Base-by-base conservation (phyloP, 2,797 vertebrate genomes). In the Salarias fasciatus region DNA sequence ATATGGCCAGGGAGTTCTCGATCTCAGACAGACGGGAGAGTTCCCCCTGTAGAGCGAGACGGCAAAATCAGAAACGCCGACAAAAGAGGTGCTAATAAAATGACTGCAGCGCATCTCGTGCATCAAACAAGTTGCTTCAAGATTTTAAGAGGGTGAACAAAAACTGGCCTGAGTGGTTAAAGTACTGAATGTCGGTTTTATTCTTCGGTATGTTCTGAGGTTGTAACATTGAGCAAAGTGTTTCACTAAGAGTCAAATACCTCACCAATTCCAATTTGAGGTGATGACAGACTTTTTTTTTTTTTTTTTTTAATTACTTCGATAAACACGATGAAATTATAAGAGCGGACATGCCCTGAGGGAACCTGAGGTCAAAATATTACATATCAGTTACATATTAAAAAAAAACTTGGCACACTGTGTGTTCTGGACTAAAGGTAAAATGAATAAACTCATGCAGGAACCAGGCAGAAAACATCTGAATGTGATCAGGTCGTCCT, bases 1-100 rank as follows among this genome's bases (percentile, higher is more conserved):
- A 99, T 58, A 98, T 93, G 0, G 94, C 96, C 44, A 99, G 88
- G 1, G 98, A 94, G 78, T 99, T 99, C 30, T 94, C 78, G 0
- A 99, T 96, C 88, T 98, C 96, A 0, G 93, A 80, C 53, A 99
- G 91, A 56, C 94, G 95, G 38, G 91, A 85, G 75, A 99, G 90
- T 85, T 99, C 96, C 0, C 92, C 92, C 98, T 99, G 58, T 6
- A 69, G 53, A 28, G 54, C 8, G 11, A 59, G 2, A 66, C 24
- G 30, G 13, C 11, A 53, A 11, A 38, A 37, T n/a, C 30, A 35
- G 53, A 52, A 44, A 3, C 11, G 13, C 33, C 14, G 73, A 35
- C 6, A 33, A 3, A 33, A 6, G 33, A 35, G 33, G 18, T 13
- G 3, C 9, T 4, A 12, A 43, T 36, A 0, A 13, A 3, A 4